phyloP scores from a whole-genome alignment of 2,797 vertebrate species.

The Xyrichtys novacula region DNA sequence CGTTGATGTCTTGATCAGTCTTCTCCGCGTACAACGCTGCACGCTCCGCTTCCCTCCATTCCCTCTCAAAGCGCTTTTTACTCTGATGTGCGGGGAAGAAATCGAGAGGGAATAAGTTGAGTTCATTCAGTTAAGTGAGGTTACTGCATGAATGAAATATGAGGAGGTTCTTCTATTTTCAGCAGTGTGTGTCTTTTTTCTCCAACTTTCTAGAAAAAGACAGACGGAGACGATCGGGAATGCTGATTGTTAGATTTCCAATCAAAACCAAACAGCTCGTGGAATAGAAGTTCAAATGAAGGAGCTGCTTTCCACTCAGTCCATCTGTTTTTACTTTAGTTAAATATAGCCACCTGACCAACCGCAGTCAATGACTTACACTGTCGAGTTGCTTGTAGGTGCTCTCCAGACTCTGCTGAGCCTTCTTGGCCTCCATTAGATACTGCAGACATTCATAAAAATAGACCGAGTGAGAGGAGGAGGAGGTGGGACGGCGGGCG shows the following conservation, averaged over 20 bases:
- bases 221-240: not conserved
- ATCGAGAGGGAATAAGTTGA: constrained; percentile 17
- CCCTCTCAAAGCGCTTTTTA: constrained; percentile 92
- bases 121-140: constrained; percentile 8
- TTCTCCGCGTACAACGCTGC: constrained; percentile 88
- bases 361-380: constrained; percentile 80
- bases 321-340: constrained; percentile 53
- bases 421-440: constrained; percentile 89
- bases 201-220: constrained; percentile 20
- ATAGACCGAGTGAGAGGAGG: constrained; percentile 59
- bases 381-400: constrained; percentile 91
- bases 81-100: constrained; percentile 77
- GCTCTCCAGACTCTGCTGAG: constrained; percentile 90
- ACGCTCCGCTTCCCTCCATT: constrained; percentile 92
- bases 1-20: constrained; percentile 91
- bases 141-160: constrained; percentile 39
- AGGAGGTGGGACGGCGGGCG: constrained; percentile 15
- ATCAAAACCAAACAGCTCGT: constrained; percentile 16
- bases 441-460: constrained; percentile 83
- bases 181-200: constrained; percentile 25
- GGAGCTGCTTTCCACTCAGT: constrained; percentile 25
- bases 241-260: constrained; percentile 9
- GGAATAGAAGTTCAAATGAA: constrained; percentile 30
- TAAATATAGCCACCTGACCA: constrained; percentile 47
- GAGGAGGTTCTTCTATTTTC: constrained; percentile 27